phyloP scores from a whole-genome alignment of 2,888 invertebrate species.

The Prosopocoilus inquinatus region DNA sequence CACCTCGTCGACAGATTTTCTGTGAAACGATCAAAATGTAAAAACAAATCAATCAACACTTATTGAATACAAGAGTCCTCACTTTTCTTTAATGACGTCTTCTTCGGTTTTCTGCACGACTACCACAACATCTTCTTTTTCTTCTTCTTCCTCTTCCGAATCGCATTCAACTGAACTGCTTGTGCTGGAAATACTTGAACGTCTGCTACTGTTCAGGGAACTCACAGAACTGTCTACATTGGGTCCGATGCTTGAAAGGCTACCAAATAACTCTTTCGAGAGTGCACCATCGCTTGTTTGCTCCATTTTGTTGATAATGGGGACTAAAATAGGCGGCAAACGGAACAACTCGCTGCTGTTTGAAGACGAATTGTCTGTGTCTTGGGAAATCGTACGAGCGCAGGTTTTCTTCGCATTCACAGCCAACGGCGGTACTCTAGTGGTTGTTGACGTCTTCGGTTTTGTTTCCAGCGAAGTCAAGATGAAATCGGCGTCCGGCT shows the following conservation, averaged over 20 bases:
- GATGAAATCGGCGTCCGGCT: slow-evolving; percentile 48
- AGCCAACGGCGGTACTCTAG: slow-evolving; percentile 40
- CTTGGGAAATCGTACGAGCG: slow-evolving; percentile 53
- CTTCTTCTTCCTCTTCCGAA: slow-evolving; percentile 51
- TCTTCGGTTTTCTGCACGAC: neutral
- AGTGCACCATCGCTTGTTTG: slow-evolving; percentile 32
- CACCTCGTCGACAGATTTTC: neutral
- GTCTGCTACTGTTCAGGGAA: slow-evolving; percentile 42
- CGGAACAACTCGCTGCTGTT: slow-evolving; percentile 56
- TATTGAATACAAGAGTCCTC: neutral
- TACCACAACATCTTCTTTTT: neutral
- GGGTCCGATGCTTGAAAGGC: slow-evolving; percentile 69
- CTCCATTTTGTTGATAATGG: slow-evolving; percentile 65
- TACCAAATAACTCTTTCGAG: slow-evolving; percentile 52
- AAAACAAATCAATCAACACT: neutral
- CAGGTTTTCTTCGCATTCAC: slow-evolving; percentile 56
- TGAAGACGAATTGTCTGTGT: slow-evolving; percentile 61
- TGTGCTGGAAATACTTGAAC: slow-evolving; percentile 28
- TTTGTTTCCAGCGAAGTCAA: slow-evolving; percentile 41
- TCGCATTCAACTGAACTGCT: slow-evolving; percentile 40
- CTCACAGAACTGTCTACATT: slow-evolving; percentile 61
- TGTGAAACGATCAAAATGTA: neutral
- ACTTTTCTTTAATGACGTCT: neutral
- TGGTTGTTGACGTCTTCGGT: slow-evolving; percentile 13
- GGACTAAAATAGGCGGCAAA: slow-evolving; percentile 69